phyloP scores from a whole-genome alignment of 2,797 vertebrate genomes.

The Labroides dimidiatus region DNA sequence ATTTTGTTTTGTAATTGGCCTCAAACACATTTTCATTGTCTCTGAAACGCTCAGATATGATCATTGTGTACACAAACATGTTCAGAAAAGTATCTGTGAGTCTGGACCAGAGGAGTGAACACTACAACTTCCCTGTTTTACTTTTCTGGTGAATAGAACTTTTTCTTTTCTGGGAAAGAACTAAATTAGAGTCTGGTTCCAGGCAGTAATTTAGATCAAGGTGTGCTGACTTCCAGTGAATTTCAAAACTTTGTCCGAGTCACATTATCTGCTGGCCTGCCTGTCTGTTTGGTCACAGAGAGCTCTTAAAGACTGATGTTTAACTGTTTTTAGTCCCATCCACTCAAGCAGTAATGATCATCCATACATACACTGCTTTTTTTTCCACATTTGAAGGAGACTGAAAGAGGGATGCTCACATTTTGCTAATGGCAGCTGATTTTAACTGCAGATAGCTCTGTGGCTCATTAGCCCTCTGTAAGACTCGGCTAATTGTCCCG shows the following conservation, averaged over 20 bases:
- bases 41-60: no score
- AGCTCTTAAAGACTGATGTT: conserved; percentile 26
- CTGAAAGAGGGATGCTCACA: conserved; percentile 27
- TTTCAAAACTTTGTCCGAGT: not conserved
- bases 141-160: not conserved
- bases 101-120: no score
- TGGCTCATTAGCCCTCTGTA: conserved; percentile 61
- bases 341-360: conserved; percentile 20
- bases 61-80: no score
- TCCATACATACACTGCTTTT: conserved; percentile 27
- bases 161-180: not conserved
- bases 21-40: no score
- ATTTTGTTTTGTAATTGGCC: no score
- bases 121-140: not conserved
- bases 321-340: conserved; percentile 12
- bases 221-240: not conserved
- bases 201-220: not conserved
- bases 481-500: conserved; percentile 58
- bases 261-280: not conserved
- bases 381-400: conserved; percentile 43
- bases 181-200: not conserved
- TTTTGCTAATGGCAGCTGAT: conserved; percentile 68
- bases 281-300: conserved; percentile 20
- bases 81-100: not conserved
- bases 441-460: conserved; percentile 59